A percentile compares a stretch with the other conserved stretches of the same genome.
Evolutionary conservation across 2,113 vertebrate genomes (phyloP).

Genomic region (Myanophis thanlyinensis): DNA sequence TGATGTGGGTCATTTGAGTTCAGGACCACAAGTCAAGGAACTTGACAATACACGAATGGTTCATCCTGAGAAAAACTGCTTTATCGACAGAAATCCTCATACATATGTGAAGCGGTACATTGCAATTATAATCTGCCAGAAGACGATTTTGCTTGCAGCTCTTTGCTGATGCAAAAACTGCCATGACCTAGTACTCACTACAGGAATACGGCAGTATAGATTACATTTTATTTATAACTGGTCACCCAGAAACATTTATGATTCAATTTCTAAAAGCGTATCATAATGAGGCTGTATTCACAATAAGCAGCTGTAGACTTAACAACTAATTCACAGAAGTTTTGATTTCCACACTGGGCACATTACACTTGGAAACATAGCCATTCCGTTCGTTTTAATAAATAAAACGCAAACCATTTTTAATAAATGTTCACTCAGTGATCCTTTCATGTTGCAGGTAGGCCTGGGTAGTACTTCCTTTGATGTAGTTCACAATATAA

Average conservation of each 20-base stretch:
- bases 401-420: background rate
- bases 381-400: background rate
- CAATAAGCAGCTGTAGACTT: background rate
- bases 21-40: background rate
- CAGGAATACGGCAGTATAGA: background rate
- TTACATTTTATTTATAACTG: conserved; percentile 29
- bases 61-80: background rate
- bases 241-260: conserved; percentile 15
- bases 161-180: background rate
- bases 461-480: background rate
- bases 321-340: background rate
- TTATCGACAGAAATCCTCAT: background rate
- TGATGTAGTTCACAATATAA: background rate
- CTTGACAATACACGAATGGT: background rate
- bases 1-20: background rate
- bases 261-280: conserved; percentile 11
- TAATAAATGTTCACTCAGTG: background rate
- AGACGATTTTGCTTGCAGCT: background rate
- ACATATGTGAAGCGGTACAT: background rate
- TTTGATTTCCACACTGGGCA: background rate
- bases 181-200: background rate
- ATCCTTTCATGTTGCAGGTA: background rate
- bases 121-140: background rate
- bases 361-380: too few species aligned
- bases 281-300: background rate